Base-by-base conservation (phyloP, 2,113 vertebrate genomes). In the Actenoides lindsayi region DNA sequence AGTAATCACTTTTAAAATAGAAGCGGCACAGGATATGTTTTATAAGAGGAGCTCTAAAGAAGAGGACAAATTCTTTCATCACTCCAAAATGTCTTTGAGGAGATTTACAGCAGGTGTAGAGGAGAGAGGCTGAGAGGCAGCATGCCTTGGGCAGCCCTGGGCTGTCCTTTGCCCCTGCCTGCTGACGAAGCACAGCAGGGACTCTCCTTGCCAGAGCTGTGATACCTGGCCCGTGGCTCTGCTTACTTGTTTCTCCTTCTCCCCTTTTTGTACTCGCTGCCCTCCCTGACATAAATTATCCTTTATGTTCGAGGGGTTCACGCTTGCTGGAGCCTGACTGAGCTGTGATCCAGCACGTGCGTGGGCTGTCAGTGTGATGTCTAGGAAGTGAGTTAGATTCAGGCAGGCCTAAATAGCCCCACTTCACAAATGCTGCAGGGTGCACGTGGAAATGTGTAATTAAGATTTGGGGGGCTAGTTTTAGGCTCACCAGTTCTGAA, bases 1-100 rank as follows among this genome's bases (percentile, higher is more conserved):
- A 97, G 95, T 97, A 84, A 93, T 96, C 84, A 1, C 9, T 78
- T 95, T 94, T 93, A 96, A 96, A 97, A 96, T 96, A 96, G 95
- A 92, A 94, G 63, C 89, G 69, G 94, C 91, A 96, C 95, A 96
- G 93, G 94, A 96, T 96, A 94, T 93, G 83, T 96, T 97, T 97
- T 96, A 95, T 96, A 97, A 96, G 83, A 87, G 75, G 89, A 69
- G 89, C 91, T 85, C 41, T 91, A 73, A 91, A 77, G 91, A 95
- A 97, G 91, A 84, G 86, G 87, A 92, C 94, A 91, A 84, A 89
- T 94, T 96, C 89, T 95, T 94, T 96, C 95, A 87, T 96, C 94
- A 83, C 94, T 95, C 41, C 48, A 18, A 92, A 94, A 90, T 96
- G 92, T 91, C 91, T 92, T 79, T 74, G 94, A 79, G 83, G 96